A percentile compares a stretch with the other conserved stretches of the same genome.
Conservation (phyloP, 2,113 vertebrate genomes). For the Megaptera novaeangliae region DNA sequence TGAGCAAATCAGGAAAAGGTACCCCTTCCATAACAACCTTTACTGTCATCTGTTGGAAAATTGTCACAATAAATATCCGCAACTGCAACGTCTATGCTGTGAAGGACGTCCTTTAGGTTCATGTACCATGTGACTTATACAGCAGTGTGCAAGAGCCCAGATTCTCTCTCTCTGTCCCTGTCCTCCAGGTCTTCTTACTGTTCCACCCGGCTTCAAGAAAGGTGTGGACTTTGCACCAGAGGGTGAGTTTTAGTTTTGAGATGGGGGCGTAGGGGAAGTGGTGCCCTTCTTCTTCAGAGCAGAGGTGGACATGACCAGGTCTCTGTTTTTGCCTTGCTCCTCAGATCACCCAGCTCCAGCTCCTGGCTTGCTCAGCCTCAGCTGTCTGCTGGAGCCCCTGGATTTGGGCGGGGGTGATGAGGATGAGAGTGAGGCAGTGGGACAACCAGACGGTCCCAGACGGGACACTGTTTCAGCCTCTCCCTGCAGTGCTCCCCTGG, state of each 20-base stretch:
- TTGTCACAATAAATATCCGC: neutral
- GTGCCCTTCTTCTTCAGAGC: neutral
- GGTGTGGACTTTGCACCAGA: conserved; percentile 88
- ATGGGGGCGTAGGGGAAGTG: neutral
- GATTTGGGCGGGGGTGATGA: conserved; percentile 78
- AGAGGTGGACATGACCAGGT: neutral
- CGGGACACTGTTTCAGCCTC: neutral
- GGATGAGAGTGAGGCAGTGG: conserved; percentile 74
- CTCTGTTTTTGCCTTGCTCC: neutral
- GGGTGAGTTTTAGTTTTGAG: conserved; percentile 74
- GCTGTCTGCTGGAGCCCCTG: conserved; percentile 84
- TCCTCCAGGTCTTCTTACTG: conserved; percentile 84
- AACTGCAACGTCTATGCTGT: fast-evolving
- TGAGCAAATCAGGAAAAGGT: neutral
- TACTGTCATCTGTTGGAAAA: neutral
- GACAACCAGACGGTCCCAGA: neutral
- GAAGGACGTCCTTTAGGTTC: neutral
- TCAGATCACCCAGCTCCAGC: conserved; percentile 50
- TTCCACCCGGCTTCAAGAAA: conserved; percentile 88
- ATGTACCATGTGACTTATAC: fast-evolving
- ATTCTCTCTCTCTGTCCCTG: neutral
- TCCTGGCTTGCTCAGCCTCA: conserved; percentile 84
- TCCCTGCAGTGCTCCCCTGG: conserved; percentile 58
- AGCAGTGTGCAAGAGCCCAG: neutral
- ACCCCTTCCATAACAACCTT: neutral